These are phyloP conservation scores for Pegea sp. DNA, from an alignment of 23 tunicate genomes.

Conservation along the genomic window DNA sequence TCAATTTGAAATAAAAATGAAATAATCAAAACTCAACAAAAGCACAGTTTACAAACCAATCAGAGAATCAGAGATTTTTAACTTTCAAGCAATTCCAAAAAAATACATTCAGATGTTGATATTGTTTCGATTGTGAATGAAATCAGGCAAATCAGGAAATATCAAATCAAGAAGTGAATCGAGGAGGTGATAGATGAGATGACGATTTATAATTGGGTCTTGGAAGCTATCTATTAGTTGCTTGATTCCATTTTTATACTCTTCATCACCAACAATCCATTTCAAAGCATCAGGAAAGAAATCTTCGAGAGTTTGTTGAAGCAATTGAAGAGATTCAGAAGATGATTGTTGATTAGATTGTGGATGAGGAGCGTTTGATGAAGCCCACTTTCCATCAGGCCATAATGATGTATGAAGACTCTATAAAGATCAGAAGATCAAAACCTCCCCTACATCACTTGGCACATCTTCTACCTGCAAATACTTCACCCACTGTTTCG, in stretches of 20 bases:
- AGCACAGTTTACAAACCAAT: no score
- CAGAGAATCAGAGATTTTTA: no score
- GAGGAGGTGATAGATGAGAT: constrained; percentile 41
- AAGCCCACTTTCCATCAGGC: constrained; percentile 63
- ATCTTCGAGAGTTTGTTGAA: constrained; percentile 14
- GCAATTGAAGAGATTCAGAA: constrained; percentile 6
- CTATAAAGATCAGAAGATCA: no score
- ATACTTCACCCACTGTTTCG: constrained; percentile 42
- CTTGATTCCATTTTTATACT: constrained; percentile 15
- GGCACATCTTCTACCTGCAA: constrained; percentile 16
- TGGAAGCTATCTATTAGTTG: constrained; percentile 31
- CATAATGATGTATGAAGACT: constrained; percentile 36
- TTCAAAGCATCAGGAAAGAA: constrained; percentile 47
- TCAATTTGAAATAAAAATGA: no score
- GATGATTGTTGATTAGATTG: not conserved
- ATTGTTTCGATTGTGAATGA: constrained; percentile 7
- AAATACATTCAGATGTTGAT: no score
- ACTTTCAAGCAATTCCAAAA: no score
- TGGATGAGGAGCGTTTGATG: constrained; percentile 2
- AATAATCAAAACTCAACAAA: no score
- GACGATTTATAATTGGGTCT: constrained; percentile 46
- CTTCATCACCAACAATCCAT: constrained; percentile 14
- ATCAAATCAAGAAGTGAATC: constrained; percentile 16
- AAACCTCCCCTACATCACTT: no score
- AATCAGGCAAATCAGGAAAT: constrained; percentile 28